These are phyloP conservation scores for Coreoperca whiteheadi DNA, from an alignment of 2,113 vertebrate species.

Conservation along the genomic window DNA sequence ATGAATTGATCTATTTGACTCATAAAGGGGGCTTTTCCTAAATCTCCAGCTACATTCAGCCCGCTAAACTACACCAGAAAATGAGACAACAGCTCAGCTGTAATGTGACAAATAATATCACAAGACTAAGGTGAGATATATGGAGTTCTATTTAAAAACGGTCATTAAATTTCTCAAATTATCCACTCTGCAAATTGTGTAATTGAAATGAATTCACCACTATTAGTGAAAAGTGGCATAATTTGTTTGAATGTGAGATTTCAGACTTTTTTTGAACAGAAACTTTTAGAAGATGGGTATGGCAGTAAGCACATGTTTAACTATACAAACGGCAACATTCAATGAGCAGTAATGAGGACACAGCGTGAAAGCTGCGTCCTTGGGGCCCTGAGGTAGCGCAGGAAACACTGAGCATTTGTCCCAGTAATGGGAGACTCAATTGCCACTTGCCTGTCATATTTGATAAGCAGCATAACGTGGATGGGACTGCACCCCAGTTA, in stretches of 20 bases:
- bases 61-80: not conserved
- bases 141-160: not conserved
- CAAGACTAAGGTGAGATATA: not conserved
- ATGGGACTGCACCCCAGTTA: slow-evolving; percentile 14
- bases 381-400: slow-evolving; percentile 8
- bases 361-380: slow-evolving; percentile 29
- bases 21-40: slow-evolving; percentile 29
- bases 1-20: slow-evolving; percentile 27
- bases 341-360: slow-evolving; percentile 40
- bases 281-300: not conserved
- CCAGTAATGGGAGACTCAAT: slow-evolving; percentile 57
- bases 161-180: not conserved
- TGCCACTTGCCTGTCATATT: slow-evolving; percentile 53
- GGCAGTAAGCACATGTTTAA: not conserved
- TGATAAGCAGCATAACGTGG: slow-evolving; percentile 34
- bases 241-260: slow-evolving; percentile 17
- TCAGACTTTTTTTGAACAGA: not conserved
- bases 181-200: not conserved
- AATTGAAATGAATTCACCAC: not conserved
- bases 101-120: not conserved
- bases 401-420: slow-evolving; percentile 24
- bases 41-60: slow-evolving; percentile 8
- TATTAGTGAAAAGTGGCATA: not conserved
- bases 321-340: not conserved
- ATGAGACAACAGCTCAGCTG: slow-evolving; percentile 1